These are phyloP conservation scores for Neodiprion virginianus DNA, from an alignment of 1,140 invertebrate genomes.

Conservation along the genomic window DNA sequence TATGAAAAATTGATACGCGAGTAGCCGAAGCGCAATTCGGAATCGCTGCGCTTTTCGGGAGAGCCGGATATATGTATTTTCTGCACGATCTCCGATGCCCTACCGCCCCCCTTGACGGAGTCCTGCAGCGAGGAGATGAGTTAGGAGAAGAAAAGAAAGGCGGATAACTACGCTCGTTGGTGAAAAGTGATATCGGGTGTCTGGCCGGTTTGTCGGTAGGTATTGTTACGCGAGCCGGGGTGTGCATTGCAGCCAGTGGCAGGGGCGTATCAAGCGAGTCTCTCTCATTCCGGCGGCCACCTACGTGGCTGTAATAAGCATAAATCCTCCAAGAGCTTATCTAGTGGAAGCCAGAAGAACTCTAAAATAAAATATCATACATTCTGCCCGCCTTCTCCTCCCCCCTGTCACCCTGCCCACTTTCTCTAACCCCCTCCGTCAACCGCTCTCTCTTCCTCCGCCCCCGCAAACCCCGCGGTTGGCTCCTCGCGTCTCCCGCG, in stretches of 20 bases:
- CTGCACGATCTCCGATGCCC: too few species aligned
- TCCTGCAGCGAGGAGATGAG: too few species aligned
- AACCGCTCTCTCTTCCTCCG: constrained; percentile 53
- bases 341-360: not conserved
- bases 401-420: constrained; percentile 20
- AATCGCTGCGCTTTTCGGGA: too few species aligned
- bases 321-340: constrained; percentile 5
- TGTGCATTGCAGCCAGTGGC: not conserved
- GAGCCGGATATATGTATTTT: too few species aligned
- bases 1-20: too few species aligned
- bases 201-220: not conserved
- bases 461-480: constrained; percentile 36
- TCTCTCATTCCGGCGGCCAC: not conserved
- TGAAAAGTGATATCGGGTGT: too few species aligned
- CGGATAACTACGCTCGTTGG: too few species aligned
- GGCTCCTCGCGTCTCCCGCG: constrained; percentile 33
- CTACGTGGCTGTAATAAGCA: constrained; percentile 7
- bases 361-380: constrained; percentile 3
- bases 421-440: constrained; percentile 33
- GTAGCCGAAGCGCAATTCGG: too few species aligned
- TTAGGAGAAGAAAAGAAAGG: too few species aligned
- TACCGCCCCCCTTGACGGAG: too few species aligned
- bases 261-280: too few species aligned
- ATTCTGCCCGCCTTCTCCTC: constrained; percentile 12
- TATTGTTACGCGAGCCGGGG: not conserved